Percentiles rank a stretch among this genome's conserved stretches.
phyloP scores from a whole-genome alignment of 2,888 invertebrate genomes.

The Ochropleura leucogaster region DNA sequence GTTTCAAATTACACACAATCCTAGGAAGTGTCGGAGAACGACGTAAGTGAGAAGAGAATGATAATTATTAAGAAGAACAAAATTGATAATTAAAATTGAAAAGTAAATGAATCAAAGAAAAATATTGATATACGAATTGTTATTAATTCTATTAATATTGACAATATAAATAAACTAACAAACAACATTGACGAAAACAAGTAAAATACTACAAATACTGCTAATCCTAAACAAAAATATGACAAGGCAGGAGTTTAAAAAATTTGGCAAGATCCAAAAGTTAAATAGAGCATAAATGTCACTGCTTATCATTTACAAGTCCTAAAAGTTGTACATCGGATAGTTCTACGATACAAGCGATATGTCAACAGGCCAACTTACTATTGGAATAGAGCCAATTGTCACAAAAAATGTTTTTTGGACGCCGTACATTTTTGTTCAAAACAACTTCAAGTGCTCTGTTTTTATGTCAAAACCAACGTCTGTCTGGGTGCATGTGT shows the following conservation, averaged over 20 bases:
- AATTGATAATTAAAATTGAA: neutral
- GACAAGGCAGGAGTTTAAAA: neutral
- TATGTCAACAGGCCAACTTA: slow-evolving; percentile 59
- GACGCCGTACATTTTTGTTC: slow-evolving; percentile 35
- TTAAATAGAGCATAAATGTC: slow-evolving; percentile 42
- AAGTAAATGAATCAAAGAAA: neutral
- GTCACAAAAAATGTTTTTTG: slow-evolving; percentile 52
- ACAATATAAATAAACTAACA: neutral
- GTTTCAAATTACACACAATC: slow-evolving; percentile 74
- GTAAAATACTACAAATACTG: neutral
- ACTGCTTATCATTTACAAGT: slow-evolving; percentile 45
- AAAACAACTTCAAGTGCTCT: slow-evolving; percentile 49
- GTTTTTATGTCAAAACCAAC: slow-evolving; percentile 42
- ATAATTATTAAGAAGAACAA: neutral
- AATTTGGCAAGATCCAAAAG: slow-evolving; percentile 18
- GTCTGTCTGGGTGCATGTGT: slow-evolving; percentile 9
- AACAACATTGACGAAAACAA: neutral
- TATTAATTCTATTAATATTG: neutral
- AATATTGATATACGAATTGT: neutral
- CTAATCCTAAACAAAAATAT: neutral
- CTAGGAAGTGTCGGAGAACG: slow-evolving; percentile 29
- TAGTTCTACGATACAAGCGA: slow-evolving; percentile 36
- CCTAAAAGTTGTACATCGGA: slow-evolving; percentile 43
- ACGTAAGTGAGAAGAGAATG: slow-evolving; percentile 33
- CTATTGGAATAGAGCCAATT: slow-evolving; percentile 58